phyloP scores from a whole-genome alignment of 2,888 invertebrate species.

The Ariolimax columbianus region DNA sequence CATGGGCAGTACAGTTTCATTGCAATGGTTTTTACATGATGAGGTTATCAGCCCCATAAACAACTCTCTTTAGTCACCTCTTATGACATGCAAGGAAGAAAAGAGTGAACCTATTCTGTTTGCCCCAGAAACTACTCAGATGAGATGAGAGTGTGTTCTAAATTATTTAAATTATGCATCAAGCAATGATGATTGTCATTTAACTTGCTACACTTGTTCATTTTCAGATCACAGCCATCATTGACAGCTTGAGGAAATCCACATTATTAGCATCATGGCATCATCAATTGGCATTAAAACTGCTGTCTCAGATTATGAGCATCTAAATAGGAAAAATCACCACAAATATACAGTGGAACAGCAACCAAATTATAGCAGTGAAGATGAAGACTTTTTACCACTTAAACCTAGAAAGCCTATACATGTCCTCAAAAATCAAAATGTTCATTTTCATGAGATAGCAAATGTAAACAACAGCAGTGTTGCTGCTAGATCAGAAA shows the following conservation, averaged over 20 bases:
- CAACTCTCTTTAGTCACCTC: too few relatives aligned
- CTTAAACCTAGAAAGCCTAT: not conserved
- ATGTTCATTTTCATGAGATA: not conserved
- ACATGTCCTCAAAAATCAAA: not conserved
- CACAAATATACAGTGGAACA: not conserved
- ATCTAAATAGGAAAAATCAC: not conserved
- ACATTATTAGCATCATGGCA: slow-evolving; percentile 19
- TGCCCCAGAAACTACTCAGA: too few relatives aligned
- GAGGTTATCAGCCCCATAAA: too few relatives aligned
- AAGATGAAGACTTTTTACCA: slow-evolving; percentile 29
- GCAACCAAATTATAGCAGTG: not conserved
- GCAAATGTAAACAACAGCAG: slow-evolving; percentile 13
- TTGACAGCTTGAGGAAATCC: not conserved
- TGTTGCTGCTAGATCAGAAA: not conserved
- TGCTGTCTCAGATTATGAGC: slow-evolving; percentile 42
- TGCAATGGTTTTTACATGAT: too few relatives aligned
- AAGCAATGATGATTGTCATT: not conserved
- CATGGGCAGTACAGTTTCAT: too few relatives aligned
- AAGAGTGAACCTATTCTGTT: too few relatives aligned
- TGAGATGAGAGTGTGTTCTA: too few relatives aligned
- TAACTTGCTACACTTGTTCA: not conserved
- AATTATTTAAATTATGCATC: too few relatives aligned
- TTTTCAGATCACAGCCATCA: not conserved
- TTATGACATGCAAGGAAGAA: too few relatives aligned
- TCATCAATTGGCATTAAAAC: slow-evolving; percentile 4